Conservation (phyloP, 2,888 invertebrate genomes). For the Tinea semifulvella region DNA sequence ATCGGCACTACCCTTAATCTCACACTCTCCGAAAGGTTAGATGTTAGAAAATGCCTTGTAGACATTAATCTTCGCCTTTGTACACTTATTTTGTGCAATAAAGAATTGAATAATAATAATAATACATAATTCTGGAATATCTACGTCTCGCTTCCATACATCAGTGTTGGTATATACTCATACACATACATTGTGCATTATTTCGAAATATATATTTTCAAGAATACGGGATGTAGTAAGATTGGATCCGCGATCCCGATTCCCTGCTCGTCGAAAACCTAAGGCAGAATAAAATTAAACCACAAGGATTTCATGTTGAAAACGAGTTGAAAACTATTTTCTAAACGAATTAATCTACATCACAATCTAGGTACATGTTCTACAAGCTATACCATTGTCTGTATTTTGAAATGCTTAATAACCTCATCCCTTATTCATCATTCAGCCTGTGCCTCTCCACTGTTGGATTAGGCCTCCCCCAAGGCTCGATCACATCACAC, state of each 20-base stretch:
- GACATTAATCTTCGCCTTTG: too few species aligned
- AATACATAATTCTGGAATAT: too few species aligned
- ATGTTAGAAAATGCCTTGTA: too few species aligned
- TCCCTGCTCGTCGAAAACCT: not conserved
- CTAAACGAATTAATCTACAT: not conserved
- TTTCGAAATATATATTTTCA: not conserved
- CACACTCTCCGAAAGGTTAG: too few species aligned
- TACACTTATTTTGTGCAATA: not conserved
- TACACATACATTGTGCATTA: not conserved
- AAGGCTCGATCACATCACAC: too few species aligned
- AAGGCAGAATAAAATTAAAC: not conserved
- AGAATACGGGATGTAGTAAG: too few species aligned
- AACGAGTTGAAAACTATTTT: not conserved
- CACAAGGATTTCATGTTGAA: not conserved
- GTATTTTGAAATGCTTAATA: too few species aligned
- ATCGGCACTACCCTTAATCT: too few species aligned
- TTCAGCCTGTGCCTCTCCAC: too few species aligned
- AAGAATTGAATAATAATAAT: not conserved
- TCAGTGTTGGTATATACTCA: not conserved
- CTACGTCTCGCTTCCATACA: not conserved
- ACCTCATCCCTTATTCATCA: too few species aligned
- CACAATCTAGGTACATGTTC: not conserved
- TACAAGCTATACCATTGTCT: too few species aligned
- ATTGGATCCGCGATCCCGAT: slow-evolving; percentile 5
- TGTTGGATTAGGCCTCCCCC: too few species aligned